Evolutionary conservation across 2,113 vertebrate genomes (phyloP).

Genomic region (Zapornia atra): DNA sequence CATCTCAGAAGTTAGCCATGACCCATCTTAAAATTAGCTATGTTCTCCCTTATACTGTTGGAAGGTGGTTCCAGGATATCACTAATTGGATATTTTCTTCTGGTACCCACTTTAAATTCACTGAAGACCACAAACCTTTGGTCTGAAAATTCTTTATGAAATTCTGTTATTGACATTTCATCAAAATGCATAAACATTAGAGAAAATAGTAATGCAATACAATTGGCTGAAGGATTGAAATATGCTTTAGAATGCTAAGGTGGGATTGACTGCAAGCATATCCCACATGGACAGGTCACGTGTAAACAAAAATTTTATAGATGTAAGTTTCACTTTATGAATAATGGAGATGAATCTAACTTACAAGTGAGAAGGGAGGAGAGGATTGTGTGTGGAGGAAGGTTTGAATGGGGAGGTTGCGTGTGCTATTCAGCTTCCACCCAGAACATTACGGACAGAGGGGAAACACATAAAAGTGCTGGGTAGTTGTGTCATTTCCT

Average conservation of each 20-base stretch:
- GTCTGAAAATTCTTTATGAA: neutral
- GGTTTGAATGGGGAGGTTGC: neutral
- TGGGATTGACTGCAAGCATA: neutral
- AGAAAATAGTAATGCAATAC: neutral
- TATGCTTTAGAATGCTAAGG: neutral
- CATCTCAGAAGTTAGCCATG: neutral
- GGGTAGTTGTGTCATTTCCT: neutral
- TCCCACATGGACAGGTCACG: neutral
- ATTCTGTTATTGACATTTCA: neutral
- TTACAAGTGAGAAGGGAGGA: neutral
- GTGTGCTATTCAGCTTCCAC: neutral
- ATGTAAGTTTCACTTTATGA: neutral
- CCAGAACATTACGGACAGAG: neutral
- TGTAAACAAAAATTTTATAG: neutral
- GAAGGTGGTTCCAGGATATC: neutral
- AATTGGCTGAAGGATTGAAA: neutral
- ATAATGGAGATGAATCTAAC: neutral
- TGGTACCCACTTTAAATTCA: neutral
- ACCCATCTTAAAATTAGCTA: neutral
- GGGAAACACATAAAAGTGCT: too few relatives aligned
- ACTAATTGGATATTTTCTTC: neutral
- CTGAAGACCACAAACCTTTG: neutral
- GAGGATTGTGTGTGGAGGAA: neutral
- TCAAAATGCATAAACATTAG: neutral
- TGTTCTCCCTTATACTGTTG: neutral